phyloP scores from a whole-genome alignment of 2,888 invertebrate genomes.

The Desoria tigrina region DNA sequence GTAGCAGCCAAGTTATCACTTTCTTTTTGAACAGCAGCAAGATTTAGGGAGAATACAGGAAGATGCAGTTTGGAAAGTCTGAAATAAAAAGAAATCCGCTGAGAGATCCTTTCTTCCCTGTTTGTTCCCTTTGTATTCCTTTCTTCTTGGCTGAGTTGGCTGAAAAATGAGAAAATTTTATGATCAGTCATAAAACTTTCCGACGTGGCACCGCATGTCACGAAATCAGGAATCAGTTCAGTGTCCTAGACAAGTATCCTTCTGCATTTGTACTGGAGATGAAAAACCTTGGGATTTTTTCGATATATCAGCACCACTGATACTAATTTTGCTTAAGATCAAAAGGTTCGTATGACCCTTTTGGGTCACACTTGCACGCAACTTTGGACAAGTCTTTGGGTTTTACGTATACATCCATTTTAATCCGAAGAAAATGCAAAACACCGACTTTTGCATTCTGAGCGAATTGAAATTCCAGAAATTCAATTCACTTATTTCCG shows the following conservation, averaged over 20 bases:
- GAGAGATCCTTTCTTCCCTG: not conserved
- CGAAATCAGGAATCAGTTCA: conserved; percentile 31
- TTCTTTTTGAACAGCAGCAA: not conserved
- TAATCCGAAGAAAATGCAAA: too few species aligned
- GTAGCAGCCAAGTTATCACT: too few species aligned
- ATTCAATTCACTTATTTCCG: too few species aligned
- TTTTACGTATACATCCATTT: too few species aligned
- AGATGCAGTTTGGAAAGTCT: conserved; percentile 2
- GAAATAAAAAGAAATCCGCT: not conserved
- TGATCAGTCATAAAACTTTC: conserved; percentile 42
- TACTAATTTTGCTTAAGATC: too few species aligned
- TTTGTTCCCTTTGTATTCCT: not conserved
- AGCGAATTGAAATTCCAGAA: too few species aligned
- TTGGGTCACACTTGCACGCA: too few species aligned
- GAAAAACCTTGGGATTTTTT: too few species aligned
- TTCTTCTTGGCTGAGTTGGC: conserved; percentile 3
- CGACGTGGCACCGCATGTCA: conserved; percentile 38
- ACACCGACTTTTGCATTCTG: too few species aligned
- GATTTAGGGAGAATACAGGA: not conserved
- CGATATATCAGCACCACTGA: too few species aligned
- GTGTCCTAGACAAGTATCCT: not conserved
- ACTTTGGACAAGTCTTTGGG: too few species aligned
- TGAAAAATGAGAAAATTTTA: conserved; percentile 44
- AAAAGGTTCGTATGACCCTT: too few species aligned
- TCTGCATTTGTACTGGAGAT: not conserved